Evolutionary conservation across 2,888 invertebrate species (phyloP), one percentile per base, ranked within the genome.

Genomic region (Lacanobia wlatinum): DNA sequence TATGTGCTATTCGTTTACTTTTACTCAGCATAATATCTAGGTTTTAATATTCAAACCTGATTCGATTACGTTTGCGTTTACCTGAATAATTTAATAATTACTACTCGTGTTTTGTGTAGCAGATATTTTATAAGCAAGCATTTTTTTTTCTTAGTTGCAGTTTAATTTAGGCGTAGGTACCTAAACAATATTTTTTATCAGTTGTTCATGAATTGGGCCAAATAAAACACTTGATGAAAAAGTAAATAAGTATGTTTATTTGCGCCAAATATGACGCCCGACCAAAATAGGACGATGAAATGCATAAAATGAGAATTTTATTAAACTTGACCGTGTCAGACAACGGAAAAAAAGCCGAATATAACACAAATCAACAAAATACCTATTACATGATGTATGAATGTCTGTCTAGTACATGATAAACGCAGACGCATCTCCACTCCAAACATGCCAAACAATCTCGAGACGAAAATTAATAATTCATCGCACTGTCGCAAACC

Each of bases 1-100:
- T 34, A 34, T 34, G 18, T 70, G 14, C 21, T 48, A 64, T 59
- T 23, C 38, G 9, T 66, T 56, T 61, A 46, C 23, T 63, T n/a
- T 2, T 34, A 55, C 66, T 82, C 83, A 76, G 85, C 71, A 10
- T 68, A 71, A 78, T 82, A 75, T 82, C 38, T 82, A 72, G 79
- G 71, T 68, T 56, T 40, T 43, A 40, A 68, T 76, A 56, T 68
- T 73, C 64, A 18, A 40, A 68, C 55, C 28, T 38, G n/a, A 68
- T 78, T 18, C 73, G 68, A 59, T 83, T 55, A 73, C 65, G 7
- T 62, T 23, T 14, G 59, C 60, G 16, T 53, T 60, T 63, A 83
- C 68, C 21, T 69, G 56, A 79, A 83, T 83, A 68, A 9, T 16
- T 52, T 38, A 28, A 18, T 50, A 7, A 38, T 53, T 40, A n/a